These are phyloP conservation scores for Podarcis lilfordi DNA, from an alignment of 2,797 vertebrate genomes.

Conservation along the genomic window DNA sequence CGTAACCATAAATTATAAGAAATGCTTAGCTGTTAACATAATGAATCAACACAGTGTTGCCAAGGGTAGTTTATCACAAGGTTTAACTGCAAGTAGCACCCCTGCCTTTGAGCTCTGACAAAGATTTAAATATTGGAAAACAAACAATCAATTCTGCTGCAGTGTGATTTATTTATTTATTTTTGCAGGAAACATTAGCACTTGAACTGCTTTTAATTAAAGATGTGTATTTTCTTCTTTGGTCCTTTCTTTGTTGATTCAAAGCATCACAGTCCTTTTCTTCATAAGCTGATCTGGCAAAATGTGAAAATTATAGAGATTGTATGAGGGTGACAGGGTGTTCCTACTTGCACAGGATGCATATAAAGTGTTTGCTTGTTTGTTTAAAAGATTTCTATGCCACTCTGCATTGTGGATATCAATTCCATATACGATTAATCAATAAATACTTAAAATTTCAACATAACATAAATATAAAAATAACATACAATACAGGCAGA, in stretches of 20 bases:
- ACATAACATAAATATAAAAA: no score
- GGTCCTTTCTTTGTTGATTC: neutral
- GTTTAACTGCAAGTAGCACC: neutral
- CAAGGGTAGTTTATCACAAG: neutral
- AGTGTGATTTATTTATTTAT: neutral
- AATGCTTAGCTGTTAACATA: neutral
- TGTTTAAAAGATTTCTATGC: no score
- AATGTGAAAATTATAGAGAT: neutral
- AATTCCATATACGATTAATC: no score
- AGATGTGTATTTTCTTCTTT: neutral
- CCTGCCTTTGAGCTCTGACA: neutral
- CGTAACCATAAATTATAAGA: accelerated
- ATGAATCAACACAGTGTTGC: neutral
- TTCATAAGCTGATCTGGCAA: neutral
- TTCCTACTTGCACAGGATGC: neutral
- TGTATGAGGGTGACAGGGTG: neutral
- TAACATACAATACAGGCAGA: no score
- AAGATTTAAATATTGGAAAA: neutral
- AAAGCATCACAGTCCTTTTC: neutral
- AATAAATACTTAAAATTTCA: no score
- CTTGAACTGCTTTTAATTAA: slow-evolving; percentile 31
- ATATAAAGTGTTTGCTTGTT: neutral
- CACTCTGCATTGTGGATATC: no score
- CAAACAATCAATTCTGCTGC: neutral
- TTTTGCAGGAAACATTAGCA: accelerated